Base-by-base conservation (phyloP, 2,888 invertebrate species). In the Drosophila macrospina region DNA sequence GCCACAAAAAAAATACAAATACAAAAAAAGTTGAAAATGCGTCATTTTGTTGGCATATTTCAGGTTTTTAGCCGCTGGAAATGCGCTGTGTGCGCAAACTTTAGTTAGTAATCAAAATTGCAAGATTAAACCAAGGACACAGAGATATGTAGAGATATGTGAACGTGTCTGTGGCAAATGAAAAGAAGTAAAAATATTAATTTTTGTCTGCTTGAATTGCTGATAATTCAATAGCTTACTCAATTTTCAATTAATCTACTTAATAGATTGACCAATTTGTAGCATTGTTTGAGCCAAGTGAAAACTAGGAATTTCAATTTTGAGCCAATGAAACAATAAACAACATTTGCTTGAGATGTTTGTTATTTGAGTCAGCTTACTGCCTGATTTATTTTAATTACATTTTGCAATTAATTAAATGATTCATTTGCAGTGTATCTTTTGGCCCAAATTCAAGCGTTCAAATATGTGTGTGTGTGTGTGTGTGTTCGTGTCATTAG, bases 81-180 rank as follows among this genome's bases (percentile, higher is more conserved):
- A 80, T 34, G 61, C 51, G 67, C 66, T 77, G 67, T 83, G 76
- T 88, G 61, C 77, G 77, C 72, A 51, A 45, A 70, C 69, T 69
- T 82, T 64, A 36, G 24, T 55, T 42, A 34, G 34, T 57, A 26
- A 32, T 32, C 41, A 39, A 61, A 48, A 45, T 32, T 56, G 59
- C 59, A 44, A 32, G 41, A 50, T 48, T 54, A 63, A 59, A 47
- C 45, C 55, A 62, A 39, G 47, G 69, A 50, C n/a, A 57, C 45
- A 68, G 44, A 15, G 7, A 44, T n/a, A 24, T 15, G 48, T 16
- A 41, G 20, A 36, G 47, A 39, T n/a, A n/a, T n/a, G n/a, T n/a
- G n/a, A n/a, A n/a, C 28, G 3, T 44, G 16, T 39, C 44, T 44
- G 7, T 16, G 39, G 1, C n/a, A 56, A 42, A 20, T 15, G 51